phyloP scores from a whole-genome alignment of 2,113 vertebrate species.

The Irena cyanogastra region DNA sequence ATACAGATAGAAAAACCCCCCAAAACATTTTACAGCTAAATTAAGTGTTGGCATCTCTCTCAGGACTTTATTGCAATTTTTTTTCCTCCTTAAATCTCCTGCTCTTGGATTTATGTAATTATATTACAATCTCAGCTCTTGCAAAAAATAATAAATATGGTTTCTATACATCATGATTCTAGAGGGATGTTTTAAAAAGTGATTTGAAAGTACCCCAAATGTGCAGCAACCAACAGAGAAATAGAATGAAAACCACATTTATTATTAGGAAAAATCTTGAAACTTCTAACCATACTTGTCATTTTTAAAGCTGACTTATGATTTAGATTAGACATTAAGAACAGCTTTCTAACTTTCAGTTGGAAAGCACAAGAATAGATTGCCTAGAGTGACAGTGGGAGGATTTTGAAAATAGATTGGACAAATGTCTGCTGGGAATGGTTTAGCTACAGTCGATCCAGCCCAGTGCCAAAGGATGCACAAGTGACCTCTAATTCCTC shows the following conservation, averaged over 20 bases:
- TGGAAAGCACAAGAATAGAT: conserved; percentile 47
- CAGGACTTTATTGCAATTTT: neutral
- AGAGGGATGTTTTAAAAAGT: conserved; percentile 31
- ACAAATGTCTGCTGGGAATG: conserved; percentile 14
- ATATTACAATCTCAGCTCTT: conserved; percentile 25
- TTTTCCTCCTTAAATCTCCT: conserved; percentile 4
- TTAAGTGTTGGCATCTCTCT: conserved; percentile 42
- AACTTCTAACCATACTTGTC: conserved; percentile 31
- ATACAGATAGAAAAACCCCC: neutral
- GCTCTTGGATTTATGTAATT: conserved; percentile 44
- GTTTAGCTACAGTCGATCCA: neutral
- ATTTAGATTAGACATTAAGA: conserved; percentile 58
- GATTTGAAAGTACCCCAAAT: conserved; percentile 19
- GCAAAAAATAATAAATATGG: conserved; percentile 25
- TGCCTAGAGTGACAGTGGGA: conserved; percentile 55
- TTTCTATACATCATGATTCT: conserved; percentile 14
- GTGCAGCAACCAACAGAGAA: conserved; percentile 34
- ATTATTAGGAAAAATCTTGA: conserved; percentile 47
- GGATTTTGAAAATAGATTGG: conserved; percentile 62
- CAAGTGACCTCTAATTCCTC: neutral
- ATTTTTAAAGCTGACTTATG: conserved; percentile 51
- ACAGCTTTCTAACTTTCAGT: conserved; percentile 48
- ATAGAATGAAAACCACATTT: conserved; percentile 37
- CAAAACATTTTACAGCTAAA: neutral
- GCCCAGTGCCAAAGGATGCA: neutral